These are phyloP conservation scores for Gonioctena quinquepunctata DNA, from an alignment of 1,140 invertebrate species.

Conservation along the genomic window DNA sequence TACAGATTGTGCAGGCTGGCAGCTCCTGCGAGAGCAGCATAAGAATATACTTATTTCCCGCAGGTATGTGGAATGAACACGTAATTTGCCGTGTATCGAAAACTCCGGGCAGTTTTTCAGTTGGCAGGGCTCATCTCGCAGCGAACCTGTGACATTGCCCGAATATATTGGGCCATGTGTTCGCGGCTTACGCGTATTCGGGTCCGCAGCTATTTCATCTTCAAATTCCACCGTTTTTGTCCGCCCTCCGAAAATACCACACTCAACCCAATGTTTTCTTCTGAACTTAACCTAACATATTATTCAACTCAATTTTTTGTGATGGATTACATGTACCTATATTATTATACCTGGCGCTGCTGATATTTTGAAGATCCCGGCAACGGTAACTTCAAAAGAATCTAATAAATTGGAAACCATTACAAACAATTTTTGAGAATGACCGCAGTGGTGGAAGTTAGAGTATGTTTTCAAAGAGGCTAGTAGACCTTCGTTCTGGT, in stretches of 20 bases:
- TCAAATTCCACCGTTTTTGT: not conserved
- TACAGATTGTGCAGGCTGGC: not conserved
- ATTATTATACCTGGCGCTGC: constrained; percentile 7
- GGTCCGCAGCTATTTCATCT: constrained; percentile 11
- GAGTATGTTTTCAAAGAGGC: constrained; percentile 40
- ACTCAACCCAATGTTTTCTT: too few relatives aligned
- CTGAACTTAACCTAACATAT: too few relatives aligned
- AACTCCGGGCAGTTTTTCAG: not conserved
- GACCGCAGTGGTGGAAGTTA: constrained; percentile 1
- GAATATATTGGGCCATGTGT: constrained; percentile 27
- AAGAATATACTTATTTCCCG: constrained; percentile 23
- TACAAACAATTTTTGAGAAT: constrained; percentile 46
- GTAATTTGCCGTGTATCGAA: not conserved
- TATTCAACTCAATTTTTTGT: too few relatives aligned
- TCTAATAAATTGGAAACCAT: constrained; percentile 46
- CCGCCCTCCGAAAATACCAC: not conserved
- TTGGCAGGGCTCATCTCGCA: not conserved
- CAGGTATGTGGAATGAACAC: constrained; percentile 24
- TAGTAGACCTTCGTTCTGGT: constrained; percentile 46
- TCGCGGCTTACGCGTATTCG: constrained; percentile 19
- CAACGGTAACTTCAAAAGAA: constrained; percentile 42
- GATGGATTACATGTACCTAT: too few relatives aligned
- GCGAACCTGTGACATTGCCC: constrained; percentile 38
- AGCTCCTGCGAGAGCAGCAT: constrained; percentile 22
- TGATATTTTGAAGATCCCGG: constrained; percentile 1